Conservation (phyloP, 2,888 invertebrate genomes). For the Eueremaeus valkanovi region DNA sequence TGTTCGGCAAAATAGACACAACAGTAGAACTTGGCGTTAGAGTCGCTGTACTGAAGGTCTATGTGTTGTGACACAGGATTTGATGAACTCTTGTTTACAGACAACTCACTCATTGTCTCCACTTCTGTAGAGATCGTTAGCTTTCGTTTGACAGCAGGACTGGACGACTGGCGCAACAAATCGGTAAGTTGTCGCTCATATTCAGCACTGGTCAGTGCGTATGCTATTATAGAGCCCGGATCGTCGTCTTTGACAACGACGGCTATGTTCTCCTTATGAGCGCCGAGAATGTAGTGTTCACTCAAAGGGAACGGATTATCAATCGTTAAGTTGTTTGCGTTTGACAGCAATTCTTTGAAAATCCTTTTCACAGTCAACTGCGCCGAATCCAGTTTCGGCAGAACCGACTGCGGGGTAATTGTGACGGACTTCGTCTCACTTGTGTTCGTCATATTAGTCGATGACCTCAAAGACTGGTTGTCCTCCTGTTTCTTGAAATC, state of each 20-base stretch:
- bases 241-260: conserved; percentile 73
- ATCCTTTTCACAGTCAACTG: conserved; percentile 11
- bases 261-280: conserved; percentile 43
- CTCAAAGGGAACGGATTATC: conserved; percentile 62
- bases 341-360: conserved; percentile 57
- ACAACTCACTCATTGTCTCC: not conserved
- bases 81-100: not conserved
- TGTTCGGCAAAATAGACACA: conserved; percentile 80
- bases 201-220: conserved; percentile 68
- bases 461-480: conserved; percentile 25
- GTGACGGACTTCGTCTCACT: not conserved
- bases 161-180: conserved; percentile 41
- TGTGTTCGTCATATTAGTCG: not conserved
- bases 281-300: conserved; percentile 67
- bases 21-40: conserved; percentile 76
- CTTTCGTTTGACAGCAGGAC: conserved; percentile 32
- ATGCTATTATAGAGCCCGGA: conserved; percentile 78
- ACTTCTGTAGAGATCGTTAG: conserved; percentile 38
- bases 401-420: not conserved
- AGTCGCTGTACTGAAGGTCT: conserved; percentile 59
- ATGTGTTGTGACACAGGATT: conserved; percentile 49
- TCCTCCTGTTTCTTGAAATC: conserved; percentile 24
- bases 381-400: not conserved
- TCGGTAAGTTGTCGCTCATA: conserved; percentile 64
- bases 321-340: conserved; percentile 53